Evolutionary conservation across 1,140 invertebrate genomes (phyloP).

Genomic region (honey bee (Apis mellifera)): Amel_HAv3.1 CM009932.2:6655001-6655500

Average conservation of each 20-base stretch:
- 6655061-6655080: too few relatives aligned
- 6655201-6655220: not conserved
- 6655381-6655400: conserved; percentile 33
- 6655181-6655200: too few relatives aligned
- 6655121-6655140: too few relatives aligned
- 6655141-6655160: too few relatives aligned
- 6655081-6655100: too few relatives aligned
- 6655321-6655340: conserved; percentile 8
- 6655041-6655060: too few relatives aligned
- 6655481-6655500: not conserved
- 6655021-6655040: too few relatives aligned
- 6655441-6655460: not conserved
- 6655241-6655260: not conserved
- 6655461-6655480: too few relatives aligned
- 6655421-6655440: conserved; percentile 30
- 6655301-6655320: conserved; percentile 29
- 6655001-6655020: too few relatives aligned
- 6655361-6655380: conserved; percentile 30
- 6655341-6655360: not conserved
- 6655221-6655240: not conserved
- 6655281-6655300: not conserved
- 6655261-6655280: not conserved
- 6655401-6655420: conserved; percentile 14
- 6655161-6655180: too few relatives aligned
- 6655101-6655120: too few relatives aligned